Conservation (phyloP, 1,140 invertebrate genomes). For the Tribolium castaneum region DNA sequence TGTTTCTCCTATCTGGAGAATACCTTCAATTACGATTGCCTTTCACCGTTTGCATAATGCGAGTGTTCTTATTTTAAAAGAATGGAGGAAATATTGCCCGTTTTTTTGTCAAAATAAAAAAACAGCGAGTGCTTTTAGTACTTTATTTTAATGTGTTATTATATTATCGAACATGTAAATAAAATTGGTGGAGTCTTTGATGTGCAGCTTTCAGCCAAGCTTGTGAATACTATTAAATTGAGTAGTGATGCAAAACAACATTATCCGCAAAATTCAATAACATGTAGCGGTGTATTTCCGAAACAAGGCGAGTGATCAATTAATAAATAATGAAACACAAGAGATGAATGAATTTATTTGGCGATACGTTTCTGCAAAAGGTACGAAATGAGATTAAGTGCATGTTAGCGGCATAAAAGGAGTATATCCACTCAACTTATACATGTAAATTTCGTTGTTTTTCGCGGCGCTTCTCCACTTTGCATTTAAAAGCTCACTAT, state of each 20-base stretch:
- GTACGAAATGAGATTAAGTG: neutral
- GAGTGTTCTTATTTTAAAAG: constrained; percentile 29
- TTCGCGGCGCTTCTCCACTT: constrained; percentile 11
- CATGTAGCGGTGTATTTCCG: neutral
- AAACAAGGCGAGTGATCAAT: neutral
- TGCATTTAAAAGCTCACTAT: constrained; percentile 32
- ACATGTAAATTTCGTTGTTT: constrained; percentile 31
- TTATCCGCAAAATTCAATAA: neutral
- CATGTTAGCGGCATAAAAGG: neutral
- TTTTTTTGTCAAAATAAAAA: constrained; percentile 8
- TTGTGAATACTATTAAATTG: constrained; percentile 2
- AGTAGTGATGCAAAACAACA: neutral
- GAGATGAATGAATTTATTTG: neutral
- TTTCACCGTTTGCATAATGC: constrained; percentile 35
- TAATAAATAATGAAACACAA: neutral
- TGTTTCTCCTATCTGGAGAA: constrained; percentile 36
- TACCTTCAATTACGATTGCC: constrained; percentile 33
- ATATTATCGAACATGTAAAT: neutral
- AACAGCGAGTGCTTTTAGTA: neutral
- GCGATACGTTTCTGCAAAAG: neutral
- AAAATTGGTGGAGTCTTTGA: neutral
- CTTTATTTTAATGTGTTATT: neutral
- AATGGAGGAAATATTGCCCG: constrained; percentile 12
- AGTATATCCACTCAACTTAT: constrained; percentile 19
- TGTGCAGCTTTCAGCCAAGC: neutral